A percentile compares a stretch with the other conserved stretches of the same genome.
Conservation (phyloP, 2,888 invertebrate species). For the Clistopyga incitator region DNA sequence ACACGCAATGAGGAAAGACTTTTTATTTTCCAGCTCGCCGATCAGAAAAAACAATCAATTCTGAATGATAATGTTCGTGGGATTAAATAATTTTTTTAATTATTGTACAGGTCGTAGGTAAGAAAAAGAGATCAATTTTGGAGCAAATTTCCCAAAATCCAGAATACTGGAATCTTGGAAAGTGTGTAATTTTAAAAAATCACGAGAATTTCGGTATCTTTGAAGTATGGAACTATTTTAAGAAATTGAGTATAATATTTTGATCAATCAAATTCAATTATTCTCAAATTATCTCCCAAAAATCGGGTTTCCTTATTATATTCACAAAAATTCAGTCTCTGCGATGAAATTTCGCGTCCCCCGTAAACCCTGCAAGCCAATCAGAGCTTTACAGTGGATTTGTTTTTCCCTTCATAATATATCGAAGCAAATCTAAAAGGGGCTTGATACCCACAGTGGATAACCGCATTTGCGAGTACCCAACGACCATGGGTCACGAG, state of each 20-base stretch:
- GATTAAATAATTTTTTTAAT: no score
- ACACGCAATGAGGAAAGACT: not conserved
- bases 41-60: not conserved
- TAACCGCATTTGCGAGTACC: slow-evolving; percentile 51
- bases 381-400: not conserved
- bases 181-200: no score
- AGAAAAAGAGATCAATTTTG: no score
- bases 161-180: no score
- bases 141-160: no score
- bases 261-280: not conserved
- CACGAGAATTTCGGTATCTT: no score
- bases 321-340: not conserved
- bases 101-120: no score
- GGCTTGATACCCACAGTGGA: slow-evolving; percentile 25
- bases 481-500: slow-evolving; percentile 54
- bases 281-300: not conserved
- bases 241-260: no score
- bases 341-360: not conserved
- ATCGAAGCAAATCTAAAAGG: not conserved
- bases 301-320: not conserved
- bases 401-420: not conserved
- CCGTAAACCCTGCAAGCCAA: not conserved
- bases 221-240: no score
- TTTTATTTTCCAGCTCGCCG: not conserved
- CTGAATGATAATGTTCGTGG: no score